These are phyloP conservation scores for Philereme vetulata DNA, from an alignment of 2,888 invertebrate species.

Conservation along the genomic window DNA sequence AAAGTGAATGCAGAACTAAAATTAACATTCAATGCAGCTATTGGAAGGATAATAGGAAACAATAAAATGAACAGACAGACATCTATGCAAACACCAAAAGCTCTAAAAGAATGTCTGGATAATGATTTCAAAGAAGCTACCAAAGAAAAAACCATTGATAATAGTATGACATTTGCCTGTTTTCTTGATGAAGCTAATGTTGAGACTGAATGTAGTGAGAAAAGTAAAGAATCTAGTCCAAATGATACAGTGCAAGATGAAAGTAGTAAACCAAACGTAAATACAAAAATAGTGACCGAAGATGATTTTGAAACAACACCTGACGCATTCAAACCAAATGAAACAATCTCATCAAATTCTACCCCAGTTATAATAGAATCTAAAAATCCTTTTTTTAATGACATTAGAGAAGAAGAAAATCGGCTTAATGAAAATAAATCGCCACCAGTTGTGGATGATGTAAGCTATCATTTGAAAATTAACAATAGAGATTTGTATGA, in stretches of 20 bases:
- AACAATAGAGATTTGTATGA: conserved; percentile 62
- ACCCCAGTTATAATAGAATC: conserved; percentile 15
- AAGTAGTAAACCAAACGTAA: background rate
- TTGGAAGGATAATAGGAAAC: conserved; percentile 63
- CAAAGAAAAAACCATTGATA: conserved; percentile 14
- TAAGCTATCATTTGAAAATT: conserved; percentile 76
- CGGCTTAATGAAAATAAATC: conserved; percentile 23
- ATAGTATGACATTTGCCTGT: conserved; percentile 7
- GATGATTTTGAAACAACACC: conserved; percentile 10
- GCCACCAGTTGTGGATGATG: conserved; percentile 54
- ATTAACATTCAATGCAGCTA: conserved; percentile 67
- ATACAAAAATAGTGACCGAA: conserved; percentile 7
- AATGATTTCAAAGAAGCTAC: conserved; percentile 27
- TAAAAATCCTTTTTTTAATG: conserved; percentile 41
- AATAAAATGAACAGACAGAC: conserved; percentile 42
- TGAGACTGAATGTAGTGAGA: conserved; percentile 5
- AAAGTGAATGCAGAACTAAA: conserved; percentile 70
- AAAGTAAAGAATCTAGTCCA: conserved; percentile 10
- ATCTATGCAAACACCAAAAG: conserved; percentile 29
- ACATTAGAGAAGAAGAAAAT: conserved; percentile 26
- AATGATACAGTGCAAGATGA: conserved; percentile 3
- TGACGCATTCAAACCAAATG: conserved; percentile 1
- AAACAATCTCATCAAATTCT: conserved; percentile 15
- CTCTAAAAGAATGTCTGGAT: conserved; percentile 29
- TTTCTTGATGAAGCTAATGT: conserved; percentile 5